Evolutionary conservation across 2,888 invertebrate genomes (phyloP).

Genomic region (Drosophila subquinaria): DNA sequence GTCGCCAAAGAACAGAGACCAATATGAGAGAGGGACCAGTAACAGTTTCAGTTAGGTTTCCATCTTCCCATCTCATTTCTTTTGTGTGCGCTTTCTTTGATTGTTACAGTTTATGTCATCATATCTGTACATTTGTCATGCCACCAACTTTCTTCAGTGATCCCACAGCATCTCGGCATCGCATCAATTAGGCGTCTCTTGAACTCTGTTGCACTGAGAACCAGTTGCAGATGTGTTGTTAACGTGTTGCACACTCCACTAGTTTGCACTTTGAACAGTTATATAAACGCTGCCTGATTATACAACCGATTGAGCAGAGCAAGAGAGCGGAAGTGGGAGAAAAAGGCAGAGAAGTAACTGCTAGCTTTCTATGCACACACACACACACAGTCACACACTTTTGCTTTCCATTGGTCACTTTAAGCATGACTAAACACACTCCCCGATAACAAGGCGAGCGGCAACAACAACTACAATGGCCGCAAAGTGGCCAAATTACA

Average conservation of each 20-base stretch:
- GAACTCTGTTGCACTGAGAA: conserved; percentile 65
- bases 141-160: conserved; percentile 66
- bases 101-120: conserved; percentile 78
- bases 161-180: conserved; percentile 37
- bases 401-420: conserved; percentile 62
- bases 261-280: conserved; percentile 49
- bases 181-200: conserved; percentile 72
- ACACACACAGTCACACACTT: conserved; percentile 44
- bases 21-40: conserved; percentile 5
- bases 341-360: background rate
- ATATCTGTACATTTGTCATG: conserved; percentile 69
- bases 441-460: conserved; percentile 28
- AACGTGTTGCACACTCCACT: conserved; percentile 28
- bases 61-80: conserved; percentile 19
- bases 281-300: conserved; percentile 53
- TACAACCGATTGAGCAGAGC: conserved; percentile 22
- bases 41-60: conserved; percentile 54
- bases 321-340: background rate
- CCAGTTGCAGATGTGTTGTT: conserved; percentile 43
- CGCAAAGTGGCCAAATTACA: conserved; percentile 46
- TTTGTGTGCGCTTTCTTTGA: conserved; percentile 74
- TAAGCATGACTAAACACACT: conserved; percentile 64
- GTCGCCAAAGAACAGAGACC: conserved; percentile 43
- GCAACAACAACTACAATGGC: conserved; percentile 7
- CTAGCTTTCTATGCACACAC: conserved; percentile 64